Evolutionary conservation across 2,888 invertebrate genomes (phyloP).

Genomic region (Troides aeacus): DNA sequence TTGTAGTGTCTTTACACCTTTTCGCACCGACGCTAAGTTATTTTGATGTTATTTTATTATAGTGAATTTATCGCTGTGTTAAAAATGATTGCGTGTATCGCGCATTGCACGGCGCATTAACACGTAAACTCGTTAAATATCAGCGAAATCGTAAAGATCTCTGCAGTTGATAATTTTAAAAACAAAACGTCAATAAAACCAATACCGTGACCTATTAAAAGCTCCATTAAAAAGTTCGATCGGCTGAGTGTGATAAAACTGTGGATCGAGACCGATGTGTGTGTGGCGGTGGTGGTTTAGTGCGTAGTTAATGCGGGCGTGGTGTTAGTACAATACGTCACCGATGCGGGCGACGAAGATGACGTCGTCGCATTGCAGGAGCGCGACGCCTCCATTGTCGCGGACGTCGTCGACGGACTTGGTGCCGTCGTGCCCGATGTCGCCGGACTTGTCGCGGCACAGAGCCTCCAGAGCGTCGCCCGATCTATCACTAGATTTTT

Average conservation of each 20-base stretch:
- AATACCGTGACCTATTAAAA: conserved; percentile 19
- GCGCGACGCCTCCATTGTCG: conserved; percentile 75
- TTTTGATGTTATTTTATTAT: background rate
- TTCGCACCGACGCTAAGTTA: conserved; percentile 2
- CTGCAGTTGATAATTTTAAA: conserved; percentile 14
- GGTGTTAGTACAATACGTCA: conserved; percentile 36
- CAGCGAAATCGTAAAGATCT: conserved; percentile 24
- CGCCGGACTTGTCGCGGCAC: conserved; percentile 65
- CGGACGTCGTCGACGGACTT: conserved; percentile 71
- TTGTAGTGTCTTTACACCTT: conserved; percentile 8
- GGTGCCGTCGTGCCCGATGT: conserved; percentile 46
- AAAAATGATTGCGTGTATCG: background rate
- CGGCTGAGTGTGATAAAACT: conserved; percentile 6
- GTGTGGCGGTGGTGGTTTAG: conserved; percentile 10
- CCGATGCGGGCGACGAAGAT: conserved; percentile 75
- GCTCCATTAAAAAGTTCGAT: conserved; percentile 10
- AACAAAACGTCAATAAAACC: conserved; percentile 13
- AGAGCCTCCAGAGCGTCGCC: conserved; percentile 60
- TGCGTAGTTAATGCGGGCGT: conserved; percentile 33
- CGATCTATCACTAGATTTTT: conserved; percentile 57
- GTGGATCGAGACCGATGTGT: conserved; percentile 10
- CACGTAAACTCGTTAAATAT: conserved; percentile 6
- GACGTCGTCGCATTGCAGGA: conserved; percentile 75
- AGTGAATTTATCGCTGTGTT: background rate
- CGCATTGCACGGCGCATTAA: background rate